phyloP scores from a whole-genome alignment of 2,888 invertebrate genomes.

The Drosophila mimetica region DNA sequence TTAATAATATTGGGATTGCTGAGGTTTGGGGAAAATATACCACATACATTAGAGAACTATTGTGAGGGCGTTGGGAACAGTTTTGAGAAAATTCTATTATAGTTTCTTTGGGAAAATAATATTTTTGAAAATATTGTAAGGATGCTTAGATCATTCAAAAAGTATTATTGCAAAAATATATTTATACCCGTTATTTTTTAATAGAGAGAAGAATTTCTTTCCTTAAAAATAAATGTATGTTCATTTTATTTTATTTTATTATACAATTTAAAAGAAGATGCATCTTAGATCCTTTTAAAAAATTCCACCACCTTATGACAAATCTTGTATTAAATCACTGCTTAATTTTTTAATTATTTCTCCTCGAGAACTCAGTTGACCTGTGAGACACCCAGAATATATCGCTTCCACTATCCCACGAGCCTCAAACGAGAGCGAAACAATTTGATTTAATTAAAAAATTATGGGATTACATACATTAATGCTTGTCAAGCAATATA shows the following conservation, averaged over 20 bases:
- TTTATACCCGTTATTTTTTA: too few species aligned
- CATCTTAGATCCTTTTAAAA: too few species aligned
- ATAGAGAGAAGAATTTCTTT: too few species aligned
- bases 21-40: not conserved
- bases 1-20: not conserved
- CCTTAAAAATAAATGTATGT: too few species aligned
- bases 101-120: not conserved
- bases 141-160: not conserved
- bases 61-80: not conserved
- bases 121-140: not conserved
- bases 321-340: too few species aligned
- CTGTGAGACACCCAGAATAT: not conserved
- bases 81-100: too few species aligned
- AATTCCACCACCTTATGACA: not conserved
- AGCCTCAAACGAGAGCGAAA: conserved; percentile 44
- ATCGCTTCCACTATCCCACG: conserved; percentile 32
- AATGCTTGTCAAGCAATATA: conserved; percentile 81
- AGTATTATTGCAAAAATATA: not conserved
- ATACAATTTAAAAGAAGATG: too few species aligned
- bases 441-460: conserved; percentile 82
- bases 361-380: not conserved
- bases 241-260: too few species aligned
- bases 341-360: conserved; percentile 2
- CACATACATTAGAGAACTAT: not conserved
- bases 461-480: conserved; percentile 81